Conservation (phyloP, 2,113 vertebrate species). For the Tauraco erythrolophus region DNA sequence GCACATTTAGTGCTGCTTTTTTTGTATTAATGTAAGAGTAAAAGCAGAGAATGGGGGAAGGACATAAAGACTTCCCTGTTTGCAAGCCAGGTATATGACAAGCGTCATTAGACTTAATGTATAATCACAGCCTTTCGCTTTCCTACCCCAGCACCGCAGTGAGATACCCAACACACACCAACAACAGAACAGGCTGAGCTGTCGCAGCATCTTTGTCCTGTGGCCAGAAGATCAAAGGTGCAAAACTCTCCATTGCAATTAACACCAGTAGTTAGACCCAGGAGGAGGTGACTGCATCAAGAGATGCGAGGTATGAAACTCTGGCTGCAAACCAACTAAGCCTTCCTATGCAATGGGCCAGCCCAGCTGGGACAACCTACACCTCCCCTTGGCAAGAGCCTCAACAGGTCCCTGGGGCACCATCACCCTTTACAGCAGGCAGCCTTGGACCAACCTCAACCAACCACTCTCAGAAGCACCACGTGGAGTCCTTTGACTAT, state of each 20-base stretch:
- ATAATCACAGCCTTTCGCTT: background rate
- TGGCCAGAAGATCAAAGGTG: slow-evolving; percentile 22
- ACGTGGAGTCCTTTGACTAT: background rate
- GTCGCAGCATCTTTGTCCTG: background rate
- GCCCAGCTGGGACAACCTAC: background rate
- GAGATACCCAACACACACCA: background rate
- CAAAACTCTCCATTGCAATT: background rate
- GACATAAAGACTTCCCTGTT: background rate
- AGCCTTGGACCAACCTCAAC: background rate
- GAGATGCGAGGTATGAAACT: background rate
- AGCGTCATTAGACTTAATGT: background rate
- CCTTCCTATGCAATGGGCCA: background rate
- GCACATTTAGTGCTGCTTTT: background rate
- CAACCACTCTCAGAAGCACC: background rate
- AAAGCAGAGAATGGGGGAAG: background rate
- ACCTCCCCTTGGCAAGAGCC: background rate
- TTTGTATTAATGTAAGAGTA: background rate
- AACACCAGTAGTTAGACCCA: background rate
- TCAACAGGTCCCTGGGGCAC: background rate
- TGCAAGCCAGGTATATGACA: background rate
- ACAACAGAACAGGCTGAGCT: background rate
- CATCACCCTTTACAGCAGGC: background rate
- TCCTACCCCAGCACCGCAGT: background rate
- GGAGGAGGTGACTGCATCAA: background rate
- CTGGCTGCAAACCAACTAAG: background rate